Percentiles rank a stretch among this genome's conserved stretches.
These are phyloP conservation scores for Tyto alba DNA, from an alignment of 2,113 vertebrate species.

Conservation along the genomic window DNA sequence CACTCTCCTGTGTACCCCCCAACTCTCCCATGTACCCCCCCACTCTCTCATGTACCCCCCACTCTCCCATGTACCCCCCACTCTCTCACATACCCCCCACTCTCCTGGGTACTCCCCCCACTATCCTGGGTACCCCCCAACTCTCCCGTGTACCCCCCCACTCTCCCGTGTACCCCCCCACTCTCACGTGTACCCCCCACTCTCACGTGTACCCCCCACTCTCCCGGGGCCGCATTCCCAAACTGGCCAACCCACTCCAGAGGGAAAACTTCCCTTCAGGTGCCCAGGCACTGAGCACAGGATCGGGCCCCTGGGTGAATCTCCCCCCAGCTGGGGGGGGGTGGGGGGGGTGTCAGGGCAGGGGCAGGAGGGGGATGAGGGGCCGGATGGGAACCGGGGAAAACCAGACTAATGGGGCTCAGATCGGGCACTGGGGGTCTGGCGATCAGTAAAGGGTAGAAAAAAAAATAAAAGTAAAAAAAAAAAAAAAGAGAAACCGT, in stretches of 20 bases:
- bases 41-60: background rate
- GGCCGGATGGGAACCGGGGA: background rate
- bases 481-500: background rate
- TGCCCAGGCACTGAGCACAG: accelerated
- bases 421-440: background rate
- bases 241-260: accelerated
- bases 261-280: accelerated
- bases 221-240: accelerated
- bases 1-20: background rate
- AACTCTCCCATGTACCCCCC: background rate
- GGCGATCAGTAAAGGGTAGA: background rate
- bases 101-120: no score
- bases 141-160: background rate
- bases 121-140: no score
- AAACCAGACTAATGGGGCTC: background rate
- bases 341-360: background rate
- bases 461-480: background rate
- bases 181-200: background rate
- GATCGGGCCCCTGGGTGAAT: background rate
- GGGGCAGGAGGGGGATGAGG: no score
- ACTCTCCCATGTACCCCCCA: no score
- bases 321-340: background rate
- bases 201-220: no score
- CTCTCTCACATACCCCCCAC: no score
- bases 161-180: no score